Evolutionary conservation across 2,888 invertebrate species (phyloP), one percentile per base, ranked within the genome.

Genomic region (Eudemis profundana): DNA sequence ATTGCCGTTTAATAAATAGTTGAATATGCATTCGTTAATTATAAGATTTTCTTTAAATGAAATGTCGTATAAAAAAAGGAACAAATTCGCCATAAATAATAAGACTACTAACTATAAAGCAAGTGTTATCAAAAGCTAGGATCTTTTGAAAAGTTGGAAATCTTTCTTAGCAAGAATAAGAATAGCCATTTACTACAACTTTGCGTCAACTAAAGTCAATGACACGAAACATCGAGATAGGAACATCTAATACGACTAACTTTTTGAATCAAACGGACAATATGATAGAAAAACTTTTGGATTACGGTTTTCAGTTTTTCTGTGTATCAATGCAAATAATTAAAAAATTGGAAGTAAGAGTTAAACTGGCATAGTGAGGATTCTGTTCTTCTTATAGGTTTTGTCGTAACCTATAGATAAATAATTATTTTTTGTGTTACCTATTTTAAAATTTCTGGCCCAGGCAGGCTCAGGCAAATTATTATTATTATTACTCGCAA

Each of bases 141-240:
- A 19, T 40, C 38, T 46, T 17, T 36, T 36, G 14, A 15, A 36
- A 46, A 61, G 53, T 61, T 53, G 1, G 44, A n/a, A 60, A 61
- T 51, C 46, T 53, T 61, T 46, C 19, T 21, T 51, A 29, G 36
- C 21, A 44, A 51, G 53, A 61, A 47, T 23, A 59, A 59, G 38
- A 57, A 64, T 33, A 64, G 27, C 50, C 49, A 57, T 64, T 64
- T 50, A 33, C 54, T 40, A 50, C 56, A 74, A 72, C 68, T 75
- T 70, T 56, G 61, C 27, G 40, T 21, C 50, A 57, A 57, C 56
- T 70, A 66, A 72, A 74, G 72, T 69, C 74, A 75, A 74, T 76
- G 76, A 69, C 69, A 74, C 73, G 75, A 74, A 72, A 74, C 74
- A 76, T 75, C 70, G 74, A 68, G 70, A 57, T 51, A 29, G 33